Evolutionary conservation across 2,113 vertebrate genomes (phyloP).

Genomic region (Eonycteris spelaea): DNA sequence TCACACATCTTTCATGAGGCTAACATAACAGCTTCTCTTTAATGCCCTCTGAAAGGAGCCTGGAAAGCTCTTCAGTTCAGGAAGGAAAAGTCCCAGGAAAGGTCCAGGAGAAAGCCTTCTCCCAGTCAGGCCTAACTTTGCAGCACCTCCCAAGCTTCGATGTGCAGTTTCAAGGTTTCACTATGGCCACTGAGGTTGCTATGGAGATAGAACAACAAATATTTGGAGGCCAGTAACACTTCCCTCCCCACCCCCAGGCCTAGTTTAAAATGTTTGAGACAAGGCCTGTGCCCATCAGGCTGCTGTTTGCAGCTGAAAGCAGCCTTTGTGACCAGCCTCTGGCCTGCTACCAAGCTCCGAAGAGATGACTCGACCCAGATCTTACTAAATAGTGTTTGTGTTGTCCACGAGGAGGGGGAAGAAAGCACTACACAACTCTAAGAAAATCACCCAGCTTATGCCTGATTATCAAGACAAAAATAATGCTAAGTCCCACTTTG

Average conservation of each 20-base stretch:
- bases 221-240: slow-evolving; percentile 92
- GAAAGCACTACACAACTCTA: neutral
- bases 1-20: neutral
- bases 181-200: slow-evolving; percentile 84
- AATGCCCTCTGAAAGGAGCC: slow-evolving; percentile 30
- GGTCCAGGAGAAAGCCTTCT: slow-evolving; percentile 58
- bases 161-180: slow-evolving; percentile 84
- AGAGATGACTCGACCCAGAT: slow-evolving; percentile 66
- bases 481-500: slow-evolving; percentile 3
- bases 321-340: slow-evolving; percentile 80
- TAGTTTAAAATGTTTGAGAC: slow-evolving; percentile 91
- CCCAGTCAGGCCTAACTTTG: slow-evolving; percentile 51
- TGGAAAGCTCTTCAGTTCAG: slow-evolving; percentile 44
- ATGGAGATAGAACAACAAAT: slow-evolving; percentile 93
- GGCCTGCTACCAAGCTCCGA: slow-evolving; percentile 56
- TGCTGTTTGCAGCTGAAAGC: slow-evolving; percentile 80
- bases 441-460: slow-evolving; percentile 36
- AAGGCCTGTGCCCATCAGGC: slow-evolving; percentile 83
- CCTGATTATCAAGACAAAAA: slow-evolving; percentile 50
- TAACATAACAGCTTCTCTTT: slow-evolving; percentile 28
- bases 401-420: slow-evolving; percentile 32
- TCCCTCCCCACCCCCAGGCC: slow-evolving; percentile 85
- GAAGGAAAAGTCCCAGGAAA: neutral
- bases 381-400: slow-evolving; percentile 63
- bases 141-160: slow-evolving; percentile 75